Conservation (phyloP, 53 echinoderm and acorn worm species). For the Arbacia lixula region DNA sequence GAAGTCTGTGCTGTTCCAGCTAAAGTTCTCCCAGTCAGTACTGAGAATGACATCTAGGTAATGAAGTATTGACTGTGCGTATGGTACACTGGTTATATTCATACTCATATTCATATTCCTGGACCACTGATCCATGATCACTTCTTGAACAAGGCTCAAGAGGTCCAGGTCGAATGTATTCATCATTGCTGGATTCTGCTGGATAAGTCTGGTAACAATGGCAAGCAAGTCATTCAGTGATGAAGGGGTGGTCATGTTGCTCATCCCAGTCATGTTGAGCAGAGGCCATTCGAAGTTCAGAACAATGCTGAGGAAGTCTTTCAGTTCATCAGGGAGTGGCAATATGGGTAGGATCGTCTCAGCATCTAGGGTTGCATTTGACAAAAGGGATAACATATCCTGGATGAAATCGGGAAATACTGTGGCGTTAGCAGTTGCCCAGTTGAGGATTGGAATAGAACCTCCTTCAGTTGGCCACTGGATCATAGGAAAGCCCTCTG, state of each 20-base stretch:
- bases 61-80: not conserved
- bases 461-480: not conserved
- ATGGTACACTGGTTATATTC: not conserved
- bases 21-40: constrained; percentile 20
- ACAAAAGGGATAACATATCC: not conserved
- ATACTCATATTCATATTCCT: too few species aligned
- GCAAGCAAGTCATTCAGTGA: not conserved
- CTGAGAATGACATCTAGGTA: not conserved
- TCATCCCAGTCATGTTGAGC: constrained; percentile 7
- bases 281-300: not conserved
- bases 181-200: constrained; percentile 19
- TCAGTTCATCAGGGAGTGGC: constrained; percentile 1
- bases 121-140: too few species aligned
- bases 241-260: not conserved
- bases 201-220: not conserved
- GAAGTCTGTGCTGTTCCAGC: constrained; percentile 7
- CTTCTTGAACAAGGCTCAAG: too few species aligned
- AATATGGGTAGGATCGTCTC: not conserved
- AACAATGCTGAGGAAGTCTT: not conserved
- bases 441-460: not conserved
- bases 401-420: not conserved
- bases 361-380: not conserved
- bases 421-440: not conserved
- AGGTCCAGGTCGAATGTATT: too few species aligned
- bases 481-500: not conserved